Evolutionary conservation across 64 coral and sea anemone species (phyloP), one percentile per base, ranked within the genome.

Genomic region (Anthopleura sola): DNA sequence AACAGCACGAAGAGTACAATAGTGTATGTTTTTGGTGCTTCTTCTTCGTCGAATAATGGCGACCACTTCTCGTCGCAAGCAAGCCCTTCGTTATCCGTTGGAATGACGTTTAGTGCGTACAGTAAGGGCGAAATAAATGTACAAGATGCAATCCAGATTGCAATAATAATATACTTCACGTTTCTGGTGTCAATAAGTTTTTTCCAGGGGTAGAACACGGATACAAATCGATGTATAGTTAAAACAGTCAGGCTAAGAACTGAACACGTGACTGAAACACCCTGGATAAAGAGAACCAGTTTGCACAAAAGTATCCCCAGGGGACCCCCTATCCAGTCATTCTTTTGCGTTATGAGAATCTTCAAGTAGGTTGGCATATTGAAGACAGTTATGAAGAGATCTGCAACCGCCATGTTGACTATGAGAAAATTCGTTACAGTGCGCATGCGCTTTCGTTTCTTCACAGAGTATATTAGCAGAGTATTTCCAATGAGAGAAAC

Each of bases 321-420:
- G 23, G 50, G 28, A 32, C 93, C 93, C 24, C 78, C 83, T 13
- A 92, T 38, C 93, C 93, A 92, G 66, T 89, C 93, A 47, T 89
- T 81, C 38, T 58, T 91, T 57, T 87, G 86, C 13, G 87, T 86
- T 54, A 88, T 66, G 10, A 92, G 51, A 23, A 92, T 89, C 24
- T 92, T 37, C 16, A 88, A 78, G 75, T 95, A 95, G 16, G 90
- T 88, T 19, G 90, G 90, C 86, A 95, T 95, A 50, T 95, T 86
- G 24, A 95, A 92, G 49, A 92, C 90, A 13, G 93, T 92, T 81
- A 91, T 95, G 33, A 95, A 78, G 19, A 95, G 88, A 82, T 95
- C 93, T n/a, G 90, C 83, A n/a, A 55, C 75, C 64, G 93, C 93
- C 93, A 95, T 95, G 66, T 95, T 95, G 38, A 91, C 77, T 47